These are phyloP conservation scores for Reinhardtius hippoglossoides DNA, from an alignment of 2,113 vertebrate genomes.

Conservation along the genomic window DNA sequence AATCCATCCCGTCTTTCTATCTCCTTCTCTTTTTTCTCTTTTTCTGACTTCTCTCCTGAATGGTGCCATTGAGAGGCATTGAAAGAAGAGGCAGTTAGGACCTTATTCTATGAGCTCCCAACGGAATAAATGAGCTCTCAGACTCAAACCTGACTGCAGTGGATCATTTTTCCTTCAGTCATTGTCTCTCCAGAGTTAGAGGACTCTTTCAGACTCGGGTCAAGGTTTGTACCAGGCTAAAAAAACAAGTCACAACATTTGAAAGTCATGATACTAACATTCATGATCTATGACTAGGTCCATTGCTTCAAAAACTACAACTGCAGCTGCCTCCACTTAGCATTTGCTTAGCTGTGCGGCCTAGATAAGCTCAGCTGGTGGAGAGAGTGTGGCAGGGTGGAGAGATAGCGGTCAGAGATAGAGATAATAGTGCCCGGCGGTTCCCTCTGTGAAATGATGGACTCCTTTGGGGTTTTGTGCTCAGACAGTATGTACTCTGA, in stretches of 20 bases:
- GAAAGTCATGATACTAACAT: constrained; percentile 45
- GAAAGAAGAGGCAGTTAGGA: constrained; percentile 58
- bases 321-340: constrained; percentile 43
- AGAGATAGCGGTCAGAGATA: constrained; percentile 61
- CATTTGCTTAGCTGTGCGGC: constrained; percentile 42
- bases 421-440: constrained; percentile 47
- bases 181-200: constrained; percentile 22
- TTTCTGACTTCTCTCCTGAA: constrained; percentile 47
- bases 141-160: constrained; percentile 43
- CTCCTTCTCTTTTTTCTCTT: constrained; percentile 36
- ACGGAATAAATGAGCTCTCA: constrained; percentile 54
- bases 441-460: constrained; percentile 61
- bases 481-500: constrained; percentile 38
- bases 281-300: constrained; percentile 21
- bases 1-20: constrained; percentile 53
- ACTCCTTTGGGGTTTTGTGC: constrained; percentile 54
- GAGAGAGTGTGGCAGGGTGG: constrained; percentile 33
- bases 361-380: constrained; percentile 52
- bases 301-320: constrained; percentile 24
- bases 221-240: constrained; percentile 15
- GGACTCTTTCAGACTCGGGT: neutral
- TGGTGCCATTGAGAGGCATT: constrained; percentile 56
- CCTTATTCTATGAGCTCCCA: constrained; percentile 42
- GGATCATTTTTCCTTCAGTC: constrained; percentile 51
- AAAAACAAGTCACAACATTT: constrained; percentile 12